Base-by-base conservation (phyloP, 2,888 invertebrate species). In the Chloromyia formosa region DNA sequence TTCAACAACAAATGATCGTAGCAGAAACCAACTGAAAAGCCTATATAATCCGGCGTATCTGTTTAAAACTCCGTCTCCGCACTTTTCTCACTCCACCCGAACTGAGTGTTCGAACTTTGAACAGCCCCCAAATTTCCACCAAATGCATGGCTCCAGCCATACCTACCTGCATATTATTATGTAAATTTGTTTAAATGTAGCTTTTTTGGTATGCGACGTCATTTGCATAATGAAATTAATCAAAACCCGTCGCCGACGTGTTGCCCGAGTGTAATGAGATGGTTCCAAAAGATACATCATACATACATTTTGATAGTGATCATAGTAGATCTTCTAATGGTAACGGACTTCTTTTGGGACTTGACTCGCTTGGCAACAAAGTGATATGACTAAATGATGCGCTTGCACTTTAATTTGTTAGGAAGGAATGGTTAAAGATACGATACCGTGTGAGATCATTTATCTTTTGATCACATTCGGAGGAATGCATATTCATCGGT, bases 181-280 rank as follows among this genome's bases (percentile, higher is more conserved):
- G 56, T 20, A 56, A 56, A 56, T 56, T 56, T 56, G 5, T 35
- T 56, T 56, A 56, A 56, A 56, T 56, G 56, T 56, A 16, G 14
- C 56, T 56, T 20, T 35, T 56, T 56, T 20, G 56, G 56, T 56
- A 56, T 18, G 56, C 10, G 20, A 56, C 5, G 10, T 56, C 18
- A 56, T 56, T 56, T 56, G 56, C 56, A 56, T 56, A 56, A 56
- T 56, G 56, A 56, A 56, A 56, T 49, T 56, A 56, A 56, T 56
- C 56, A 56, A 56, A 56, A 10, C 20, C 56, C 5, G 16, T 20
- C 20, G 10, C 5, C 22, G 56, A n/a, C 20, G 56, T 20, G 20
- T 56, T 56, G 18, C 56, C 10, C 18, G 20, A 10, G 22, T 18
- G 20, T 20, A 16, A 20, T 20, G 56, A 10, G 18, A 56, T 20